phyloP scores from a whole-genome alignment of 2,113 vertebrate species.

The Trochalopteron elliotii region DNA sequence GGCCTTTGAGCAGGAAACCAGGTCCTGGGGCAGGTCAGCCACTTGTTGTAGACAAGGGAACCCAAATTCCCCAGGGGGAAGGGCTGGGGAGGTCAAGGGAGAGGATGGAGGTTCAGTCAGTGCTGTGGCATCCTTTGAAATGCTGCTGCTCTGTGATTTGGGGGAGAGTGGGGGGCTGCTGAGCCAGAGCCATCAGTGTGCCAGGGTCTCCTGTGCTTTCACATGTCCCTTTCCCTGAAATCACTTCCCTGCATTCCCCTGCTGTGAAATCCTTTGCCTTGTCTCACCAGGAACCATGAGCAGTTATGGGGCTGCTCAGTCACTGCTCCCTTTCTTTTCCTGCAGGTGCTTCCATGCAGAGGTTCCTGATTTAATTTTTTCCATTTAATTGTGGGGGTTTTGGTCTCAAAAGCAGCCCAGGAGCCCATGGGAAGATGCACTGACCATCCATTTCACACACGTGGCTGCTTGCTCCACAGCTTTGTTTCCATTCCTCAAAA shows the following conservation, averaged over 20 bases:
- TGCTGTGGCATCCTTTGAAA: background rate
- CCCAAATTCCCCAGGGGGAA: background rate
- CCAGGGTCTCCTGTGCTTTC: background rate
- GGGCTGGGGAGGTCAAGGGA: background rate
- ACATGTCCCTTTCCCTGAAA: background rate
- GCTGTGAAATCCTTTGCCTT: background rate
- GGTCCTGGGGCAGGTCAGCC: background rate
- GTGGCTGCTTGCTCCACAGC: background rate
- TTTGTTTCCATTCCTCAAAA: background rate
- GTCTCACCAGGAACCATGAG: background rate
- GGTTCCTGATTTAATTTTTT: background rate
- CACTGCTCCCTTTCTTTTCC: background rate
- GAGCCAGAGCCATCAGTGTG: background rate
- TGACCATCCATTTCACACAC: background rate
- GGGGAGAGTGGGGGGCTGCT: background rate
- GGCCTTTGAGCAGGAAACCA: constrained; percentile 19
- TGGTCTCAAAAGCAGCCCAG: background rate
- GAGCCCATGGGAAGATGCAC: background rate
- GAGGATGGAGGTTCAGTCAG: background rate
- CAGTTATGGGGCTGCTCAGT: background rate
- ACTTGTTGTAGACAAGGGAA: background rate
- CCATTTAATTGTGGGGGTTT: background rate
- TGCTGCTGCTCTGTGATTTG: background rate
- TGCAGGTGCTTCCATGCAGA: background rate
- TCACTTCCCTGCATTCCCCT: background rate